phyloP scores from a whole-genome alignment of 2,888 invertebrate species.

The Venusia cambrica region DNA sequence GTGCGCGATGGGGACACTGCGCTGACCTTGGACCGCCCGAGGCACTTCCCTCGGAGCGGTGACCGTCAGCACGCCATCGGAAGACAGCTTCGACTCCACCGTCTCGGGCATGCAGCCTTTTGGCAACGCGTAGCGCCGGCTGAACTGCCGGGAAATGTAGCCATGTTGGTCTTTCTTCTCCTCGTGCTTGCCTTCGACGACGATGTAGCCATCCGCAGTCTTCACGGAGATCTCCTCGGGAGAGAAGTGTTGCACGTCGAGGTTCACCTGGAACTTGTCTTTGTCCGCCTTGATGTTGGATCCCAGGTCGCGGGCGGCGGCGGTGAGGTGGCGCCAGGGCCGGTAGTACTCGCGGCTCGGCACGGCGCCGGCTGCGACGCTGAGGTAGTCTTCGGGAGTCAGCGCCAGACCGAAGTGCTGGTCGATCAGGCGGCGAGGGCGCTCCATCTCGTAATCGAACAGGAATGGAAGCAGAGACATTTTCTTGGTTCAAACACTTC shows the following conservation, averaged over 20 bases:
- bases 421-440: slow-evolving; percentile 70
- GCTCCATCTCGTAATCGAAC: slow-evolving; percentile 57
- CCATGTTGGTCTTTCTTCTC: slow-evolving; percentile 89
- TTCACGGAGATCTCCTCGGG: slow-evolving; percentile 89
- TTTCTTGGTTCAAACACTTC: no score
- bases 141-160: slow-evolving; percentile 87
- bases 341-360: slow-evolving; percentile 59
- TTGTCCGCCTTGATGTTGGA: slow-evolving; percentile 76
- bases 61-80: slow-evolving; percentile 87
- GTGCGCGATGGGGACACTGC: slow-evolving; percentile 80
- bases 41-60: slow-evolving; percentile 80
- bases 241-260: slow-evolving; percentile 88
- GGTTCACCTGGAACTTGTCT: slow-evolving; percentile 77
- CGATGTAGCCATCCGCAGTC: slow-evolving; percentile 85
- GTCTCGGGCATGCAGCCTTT: slow-evolving; percentile 85
- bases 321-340: slow-evolving; percentile 68
- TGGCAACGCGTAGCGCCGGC: slow-evolving; percentile 88
- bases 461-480: slow-evolving; percentile 78
- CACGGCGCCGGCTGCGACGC: slow-evolving; percentile 42
- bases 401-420: slow-evolving; percentile 78
- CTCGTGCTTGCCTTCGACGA: slow-evolving; percentile 90
- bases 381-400: slow-evolving; percentile 70
- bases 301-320: slow-evolving; percentile 72
- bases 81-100: slow-evolving; percentile 86
- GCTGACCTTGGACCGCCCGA: slow-evolving; percentile 62